Percentiles rank a stretch among this genome's conserved stretches.
These are phyloP conservation scores for Notothenia rossii DNA, from an alignment of 2,113 vertebrate genomes.

Conservation along the genomic window DNA sequence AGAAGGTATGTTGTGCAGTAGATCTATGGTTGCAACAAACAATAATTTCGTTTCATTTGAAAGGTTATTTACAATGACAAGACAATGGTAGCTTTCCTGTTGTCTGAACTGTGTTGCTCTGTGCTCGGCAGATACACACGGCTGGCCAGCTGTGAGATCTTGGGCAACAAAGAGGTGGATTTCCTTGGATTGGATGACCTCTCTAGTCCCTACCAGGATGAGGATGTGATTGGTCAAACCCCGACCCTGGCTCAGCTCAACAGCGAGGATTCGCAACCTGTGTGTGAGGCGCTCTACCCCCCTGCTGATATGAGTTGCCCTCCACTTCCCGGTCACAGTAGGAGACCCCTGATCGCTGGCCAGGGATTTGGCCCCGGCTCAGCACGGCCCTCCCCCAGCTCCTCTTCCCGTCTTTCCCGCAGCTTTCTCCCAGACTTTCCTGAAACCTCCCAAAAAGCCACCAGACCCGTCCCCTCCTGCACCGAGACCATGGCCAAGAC, in stretches of 20 bases:
- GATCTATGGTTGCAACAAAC: neutral
- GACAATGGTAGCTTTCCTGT: neutral
- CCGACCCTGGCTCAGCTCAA: slow-evolving; percentile 98
- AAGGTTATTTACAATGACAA: neutral
- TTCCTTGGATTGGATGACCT: slow-evolving; percentile 97
- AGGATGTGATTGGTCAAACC: slow-evolving; percentile 96
- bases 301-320: slow-evolving; percentile 86
- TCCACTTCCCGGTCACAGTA: slow-evolving; percentile 84
- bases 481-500: slow-evolving; percentile 93
- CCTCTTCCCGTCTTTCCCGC: slow-evolving; percentile 85
- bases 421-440: slow-evolving; percentile 87
- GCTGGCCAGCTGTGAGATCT: slow-evolving; percentile 98
- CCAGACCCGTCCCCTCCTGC: slow-evolving; percentile 90
- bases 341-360: slow-evolving; percentile 80
- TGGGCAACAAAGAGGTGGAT: slow-evolving; percentile 99
- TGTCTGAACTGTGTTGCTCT: slow-evolving; percentile 13
- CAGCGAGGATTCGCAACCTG: slow-evolving; percentile 97
- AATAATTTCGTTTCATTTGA: no score
- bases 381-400: slow-evolving; percentile 72
- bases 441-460: slow-evolving; percentile 92
- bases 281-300: slow-evolving; percentile 94
- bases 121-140: slow-evolving; percentile 88
- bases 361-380: slow-evolving; percentile 50
- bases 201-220: slow-evolving; percentile 98
- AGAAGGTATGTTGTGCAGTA: neutral